Base-by-base conservation (phyloP, 2,888 invertebrate genomes). In the Anodontia alba region DNA sequence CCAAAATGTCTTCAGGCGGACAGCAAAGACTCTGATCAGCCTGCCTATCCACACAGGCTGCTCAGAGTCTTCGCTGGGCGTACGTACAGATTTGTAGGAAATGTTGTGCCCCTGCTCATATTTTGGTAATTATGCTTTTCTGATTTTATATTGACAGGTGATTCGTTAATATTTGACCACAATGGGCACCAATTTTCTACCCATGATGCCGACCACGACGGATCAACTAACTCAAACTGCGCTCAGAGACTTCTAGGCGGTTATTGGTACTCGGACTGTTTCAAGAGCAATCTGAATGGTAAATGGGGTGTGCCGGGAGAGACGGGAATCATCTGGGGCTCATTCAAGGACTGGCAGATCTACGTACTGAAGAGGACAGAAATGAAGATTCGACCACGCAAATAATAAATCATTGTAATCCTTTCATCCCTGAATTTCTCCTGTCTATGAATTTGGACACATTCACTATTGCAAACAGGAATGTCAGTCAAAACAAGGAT, bases 201-300 rank as follows among this genome's bases (percentile, higher is more conserved):
- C 0, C 66, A 79, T 12, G 88, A 88, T 36, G 74, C 78, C 3
- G 88, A 88, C 66, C 62, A 84, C 15, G 88, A 88, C 73, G 83
- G 81, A 10, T 69, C 87, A 15, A 38, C 71, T 26, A 76, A 73
- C 0, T 69, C 80, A 1, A 88, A 88, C 78, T 88, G 88, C 67
- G 86, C 88, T 0, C 81, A 87, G 79, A 82, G 80, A 72, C 87
- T 87, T 20, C 78, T 79, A 33, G 88, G 88, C 3, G 88, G 88
- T 2, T 87, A 84, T 68, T 88, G 88, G 87, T 87, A 86, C 78
- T 85, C 83, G 29, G 80, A 79, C 67, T 88, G 88, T 76, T 87
- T 87, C 54, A 88, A 88, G 73, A 87, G 87, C 33, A 88, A 88
- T 71, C 70, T 88, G 17, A 88, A 88, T 69, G 88, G 87, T 3